A percentile compares a stretch with the other conserved stretches of the same genome.
Conservation (phyloP, 1,140 invertebrate genomes). For the Bombus haemorrhoidalis region DNA sequence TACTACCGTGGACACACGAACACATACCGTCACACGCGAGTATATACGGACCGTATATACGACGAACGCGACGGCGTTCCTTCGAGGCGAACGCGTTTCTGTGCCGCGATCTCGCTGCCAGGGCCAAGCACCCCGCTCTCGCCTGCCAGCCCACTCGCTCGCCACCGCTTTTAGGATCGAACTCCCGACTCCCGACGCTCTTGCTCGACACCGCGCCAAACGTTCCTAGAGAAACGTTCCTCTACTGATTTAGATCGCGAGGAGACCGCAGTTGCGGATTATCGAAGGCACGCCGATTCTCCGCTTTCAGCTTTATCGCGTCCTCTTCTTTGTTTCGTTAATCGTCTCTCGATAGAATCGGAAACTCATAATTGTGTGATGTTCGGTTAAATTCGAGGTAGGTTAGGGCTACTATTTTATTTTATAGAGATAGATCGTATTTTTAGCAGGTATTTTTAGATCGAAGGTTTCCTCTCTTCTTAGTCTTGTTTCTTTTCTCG, state of each 20-base stretch:
- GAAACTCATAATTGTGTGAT: accelerated
- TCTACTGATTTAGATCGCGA: constrained; percentile 24
- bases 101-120: constrained; percentile 43
- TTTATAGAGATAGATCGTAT: too few relatives aligned
- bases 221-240: constrained; percentile 27
- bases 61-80: constrained; percentile 10
- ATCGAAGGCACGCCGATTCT: not conserved
- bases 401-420: too few relatives aligned
- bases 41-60: too few relatives aligned
- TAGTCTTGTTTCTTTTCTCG: too few relatives aligned
- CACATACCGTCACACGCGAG: too few relatives aligned
- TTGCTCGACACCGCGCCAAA: constrained; percentile 45
- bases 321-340: not conserved
- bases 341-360: not conserved
- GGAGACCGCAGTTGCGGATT: not conserved
- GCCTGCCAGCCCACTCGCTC: constrained; percentile 61
- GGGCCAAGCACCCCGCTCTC: constrained; percentile 49
- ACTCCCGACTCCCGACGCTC: constrained; percentile 22
- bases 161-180: constrained; percentile 52
- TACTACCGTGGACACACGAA: not conserved
- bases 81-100: constrained; percentile 38
- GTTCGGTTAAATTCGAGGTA: too few relatives aligned
- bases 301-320: not conserved
- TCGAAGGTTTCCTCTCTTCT: too few relatives aligned
- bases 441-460: too few relatives aligned